phyloP scores from a whole-genome alignment of 2,113 vertebrate genomes.

The Grammomys dolichurus region DNA sequence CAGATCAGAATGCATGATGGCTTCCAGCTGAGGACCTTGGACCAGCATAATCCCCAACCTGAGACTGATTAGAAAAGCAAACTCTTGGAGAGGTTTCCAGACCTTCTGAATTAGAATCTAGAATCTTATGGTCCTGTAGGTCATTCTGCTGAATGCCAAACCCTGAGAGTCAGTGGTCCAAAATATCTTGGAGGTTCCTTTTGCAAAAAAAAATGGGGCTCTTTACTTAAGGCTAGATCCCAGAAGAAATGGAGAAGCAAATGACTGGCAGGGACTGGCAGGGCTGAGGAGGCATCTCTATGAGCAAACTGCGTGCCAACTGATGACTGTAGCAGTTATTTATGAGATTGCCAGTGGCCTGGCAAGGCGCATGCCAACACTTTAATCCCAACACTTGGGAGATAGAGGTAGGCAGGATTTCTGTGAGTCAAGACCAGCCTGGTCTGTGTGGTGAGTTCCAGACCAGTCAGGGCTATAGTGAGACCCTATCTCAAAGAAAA shows the following conservation, averaged over 20 bases:
- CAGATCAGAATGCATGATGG: not conserved
- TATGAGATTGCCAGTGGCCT: not conserved
- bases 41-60: not conserved
- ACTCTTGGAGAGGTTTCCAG: not conserved
- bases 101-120: not conserved
- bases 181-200: not conserved
- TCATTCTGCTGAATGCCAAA: not conserved
- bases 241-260: not conserved
- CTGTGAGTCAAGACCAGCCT: not conserved
- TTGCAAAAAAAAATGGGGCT: not conserved
- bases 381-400: not conserved
- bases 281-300: not conserved
- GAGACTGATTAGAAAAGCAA: not conserved
- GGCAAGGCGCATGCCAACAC: too few species aligned
- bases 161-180: not conserved
- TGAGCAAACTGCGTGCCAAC: not conserved
- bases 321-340: not conserved
- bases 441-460: not conserved
- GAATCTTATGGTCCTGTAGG: not conserved
- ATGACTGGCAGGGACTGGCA: slow-evolving; percentile 5
- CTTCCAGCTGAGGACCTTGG: not conserved
- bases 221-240: not conserved
- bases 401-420: not conserved
- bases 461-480: not conserved
- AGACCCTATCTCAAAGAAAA: not conserved